These are phyloP conservation scores for Gulo gulo DNA, from an alignment of 2,113 vertebrate genomes.

Conservation along the genomic window DNA sequence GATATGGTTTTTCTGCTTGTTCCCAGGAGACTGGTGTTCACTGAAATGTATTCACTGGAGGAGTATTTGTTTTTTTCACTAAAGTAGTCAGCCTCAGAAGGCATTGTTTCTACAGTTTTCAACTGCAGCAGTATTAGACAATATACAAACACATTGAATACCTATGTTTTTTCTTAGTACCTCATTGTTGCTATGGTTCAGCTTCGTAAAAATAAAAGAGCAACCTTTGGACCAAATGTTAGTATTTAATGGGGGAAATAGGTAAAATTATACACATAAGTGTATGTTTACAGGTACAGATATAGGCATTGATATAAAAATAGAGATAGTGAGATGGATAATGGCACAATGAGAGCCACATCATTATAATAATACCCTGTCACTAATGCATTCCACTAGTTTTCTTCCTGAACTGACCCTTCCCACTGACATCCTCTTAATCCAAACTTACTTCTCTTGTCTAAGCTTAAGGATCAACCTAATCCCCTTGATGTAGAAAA, in stretches of 20 bases:
- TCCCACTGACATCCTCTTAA: neutral
- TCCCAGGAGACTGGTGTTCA: neutral
- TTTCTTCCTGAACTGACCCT: neutral
- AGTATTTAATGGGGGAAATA: neutral
- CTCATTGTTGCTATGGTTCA: neutral
- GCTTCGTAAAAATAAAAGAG: neutral
- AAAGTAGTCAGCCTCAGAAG: neutral
- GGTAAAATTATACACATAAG: neutral
- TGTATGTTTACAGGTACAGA: neutral
- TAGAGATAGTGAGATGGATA: neutral
- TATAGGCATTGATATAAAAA: neutral
- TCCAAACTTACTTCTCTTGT: neutral
- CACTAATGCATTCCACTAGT: neutral
- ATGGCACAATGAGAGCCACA: neutral
- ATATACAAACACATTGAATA: neutral
- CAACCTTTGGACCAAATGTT: neutral
- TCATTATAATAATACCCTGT: neutral
- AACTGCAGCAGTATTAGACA: neutral
- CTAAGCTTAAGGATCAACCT: neutral
- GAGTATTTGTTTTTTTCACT: neutral
- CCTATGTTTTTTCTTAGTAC: neutral
- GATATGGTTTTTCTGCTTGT: neutral
- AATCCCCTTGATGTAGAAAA: neutral
- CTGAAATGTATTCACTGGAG: constrained; percentile 23
- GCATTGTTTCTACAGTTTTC: neutral